phyloP scores from a whole-genome alignment of 2,888 invertebrate species.

The Horisme vitalbata region DNA sequence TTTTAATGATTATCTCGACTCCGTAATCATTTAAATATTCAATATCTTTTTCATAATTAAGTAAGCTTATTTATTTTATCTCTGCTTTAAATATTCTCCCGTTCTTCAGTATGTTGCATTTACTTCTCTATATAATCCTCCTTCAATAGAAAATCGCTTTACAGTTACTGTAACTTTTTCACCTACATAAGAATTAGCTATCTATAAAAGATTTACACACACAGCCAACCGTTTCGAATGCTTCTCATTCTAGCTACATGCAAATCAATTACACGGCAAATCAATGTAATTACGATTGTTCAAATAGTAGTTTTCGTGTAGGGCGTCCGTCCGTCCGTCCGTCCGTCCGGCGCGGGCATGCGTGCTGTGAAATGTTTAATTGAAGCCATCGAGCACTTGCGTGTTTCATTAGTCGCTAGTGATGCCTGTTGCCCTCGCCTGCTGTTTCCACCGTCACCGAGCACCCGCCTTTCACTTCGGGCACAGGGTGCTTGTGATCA shows the following conservation, averaged over 20 bases:
- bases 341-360: not conserved
- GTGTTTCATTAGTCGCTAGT: slow-evolving; percentile 34
- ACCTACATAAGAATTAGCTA: not conserved
- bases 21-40: no score
- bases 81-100: no score
- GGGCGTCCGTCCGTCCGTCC: slow-evolving; percentile 12
- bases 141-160: no score
- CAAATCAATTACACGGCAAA: slow-evolving; percentile 28
- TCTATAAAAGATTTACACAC: not conserved
- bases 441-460: no score
- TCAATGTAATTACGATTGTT: slow-evolving; percentile 25
- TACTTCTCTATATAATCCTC: no score
- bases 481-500: not conserved
- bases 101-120: no score
- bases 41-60: no score
- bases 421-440: slow-evolving; percentile 2
- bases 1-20: not conserved
- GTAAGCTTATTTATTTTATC: no score
- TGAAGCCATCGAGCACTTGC: slow-evolving; percentile 37
- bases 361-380: slow-evolving; percentile 34
- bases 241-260: slow-evolving; percentile 20
- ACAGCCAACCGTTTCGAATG: slow-evolving; percentile 12
- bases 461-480: slow-evolving; percentile 11
- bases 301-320: slow-evolving; percentile 22
- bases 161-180: no score